Conservation (phyloP, 2,797 vertebrate species). For the Varecia variegata region DNA sequence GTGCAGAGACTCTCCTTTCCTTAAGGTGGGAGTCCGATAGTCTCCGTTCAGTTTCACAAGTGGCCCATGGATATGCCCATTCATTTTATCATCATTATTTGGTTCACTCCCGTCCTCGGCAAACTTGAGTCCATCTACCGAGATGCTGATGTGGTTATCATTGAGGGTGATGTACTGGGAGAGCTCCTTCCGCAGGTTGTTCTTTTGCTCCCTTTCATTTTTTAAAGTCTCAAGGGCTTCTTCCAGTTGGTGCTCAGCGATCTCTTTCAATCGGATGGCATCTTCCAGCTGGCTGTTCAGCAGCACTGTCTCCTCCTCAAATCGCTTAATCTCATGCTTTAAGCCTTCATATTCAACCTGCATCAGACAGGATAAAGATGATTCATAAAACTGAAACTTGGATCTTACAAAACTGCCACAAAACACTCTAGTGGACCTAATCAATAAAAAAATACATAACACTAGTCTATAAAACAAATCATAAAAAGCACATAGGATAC, state of each 20-base stretch:
- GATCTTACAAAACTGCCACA: constrained; percentile 82
- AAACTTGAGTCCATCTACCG: constrained; percentile 95
- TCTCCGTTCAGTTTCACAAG: constrained; percentile 92
- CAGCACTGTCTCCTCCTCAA: constrained; percentile 97
- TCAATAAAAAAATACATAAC: constrained; percentile 27
- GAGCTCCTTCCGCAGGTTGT: constrained; percentile 95
- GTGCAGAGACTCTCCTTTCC: constrained; percentile 92
- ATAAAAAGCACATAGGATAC: not conserved
- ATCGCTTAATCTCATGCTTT: constrained; percentile 98
- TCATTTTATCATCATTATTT: constrained; percentile 95
- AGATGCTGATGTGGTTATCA: constrained; percentile 93
- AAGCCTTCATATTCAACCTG: constrained; percentile 99
- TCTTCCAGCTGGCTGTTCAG: constrained; percentile 98
- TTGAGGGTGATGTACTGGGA: constrained; percentile 94
- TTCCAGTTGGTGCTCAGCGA: constrained; percentile 94
- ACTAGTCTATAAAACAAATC: constrained; percentile 10
- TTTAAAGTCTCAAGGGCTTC: constrained; percentile 96
- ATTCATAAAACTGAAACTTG: constrained; percentile 86
- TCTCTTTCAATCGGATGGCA: constrained; percentile 95
- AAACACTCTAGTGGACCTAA: constrained; percentile 66
- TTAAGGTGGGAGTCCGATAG: constrained; percentile 85
- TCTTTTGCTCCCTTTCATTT: constrained; percentile 97
- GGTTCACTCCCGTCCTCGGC: constrained; percentile 89
- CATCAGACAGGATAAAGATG: constrained; percentile 81
- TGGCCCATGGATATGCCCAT: constrained; percentile 90